Conservation (phyloP, 2,888 invertebrate genomes). For the Hydrotaea diabolus region DNA sequence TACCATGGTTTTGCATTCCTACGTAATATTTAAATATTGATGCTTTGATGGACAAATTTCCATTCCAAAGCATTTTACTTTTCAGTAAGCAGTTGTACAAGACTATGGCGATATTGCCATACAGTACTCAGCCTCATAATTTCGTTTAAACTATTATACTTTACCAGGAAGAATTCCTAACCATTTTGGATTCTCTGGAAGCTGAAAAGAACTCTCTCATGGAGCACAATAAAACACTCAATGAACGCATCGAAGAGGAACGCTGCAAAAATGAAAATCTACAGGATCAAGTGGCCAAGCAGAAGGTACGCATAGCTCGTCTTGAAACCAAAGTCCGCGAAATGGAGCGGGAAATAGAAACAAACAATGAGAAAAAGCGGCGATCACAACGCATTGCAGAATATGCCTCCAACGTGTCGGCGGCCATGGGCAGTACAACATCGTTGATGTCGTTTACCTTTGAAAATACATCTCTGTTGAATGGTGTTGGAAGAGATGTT, state of each 20-base stretch:
- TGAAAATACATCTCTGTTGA: constrained; percentile 73
- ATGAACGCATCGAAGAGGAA: constrained; percentile 74
- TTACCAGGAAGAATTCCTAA: constrained; percentile 77
- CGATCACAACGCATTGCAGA: constrained; percentile 78
- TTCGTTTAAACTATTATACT: background rate
- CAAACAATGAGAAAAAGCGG: constrained; percentile 76
- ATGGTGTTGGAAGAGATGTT: background rate
- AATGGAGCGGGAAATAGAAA: constrained; percentile 75
- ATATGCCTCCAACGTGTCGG: constrained; percentile 73
- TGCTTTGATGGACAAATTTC: background rate
- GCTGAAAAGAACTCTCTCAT: constrained; percentile 76
- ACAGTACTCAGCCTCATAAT: no score
- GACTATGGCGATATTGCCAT: no score
- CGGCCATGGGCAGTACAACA: constrained; percentile 50
- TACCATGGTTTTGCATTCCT: no score
- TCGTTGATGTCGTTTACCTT: constrained; percentile 76
- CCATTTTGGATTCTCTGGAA: constrained; percentile 77
- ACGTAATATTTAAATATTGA: no score
- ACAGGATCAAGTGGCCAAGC: constrained; percentile 74
- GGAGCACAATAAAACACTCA: constrained; percentile 72
- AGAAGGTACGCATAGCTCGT: constrained; percentile 76
- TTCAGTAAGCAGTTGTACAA: no score
- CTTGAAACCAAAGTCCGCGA: constrained; percentile 78
- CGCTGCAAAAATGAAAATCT: constrained; percentile 71
- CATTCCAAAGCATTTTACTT: no score